A percentile compares a stretch with the other conserved stretches of the same genome.
phyloP scores from a whole-genome alignment of 2,888 invertebrate species.

The Osmoderma eremita region DNA sequence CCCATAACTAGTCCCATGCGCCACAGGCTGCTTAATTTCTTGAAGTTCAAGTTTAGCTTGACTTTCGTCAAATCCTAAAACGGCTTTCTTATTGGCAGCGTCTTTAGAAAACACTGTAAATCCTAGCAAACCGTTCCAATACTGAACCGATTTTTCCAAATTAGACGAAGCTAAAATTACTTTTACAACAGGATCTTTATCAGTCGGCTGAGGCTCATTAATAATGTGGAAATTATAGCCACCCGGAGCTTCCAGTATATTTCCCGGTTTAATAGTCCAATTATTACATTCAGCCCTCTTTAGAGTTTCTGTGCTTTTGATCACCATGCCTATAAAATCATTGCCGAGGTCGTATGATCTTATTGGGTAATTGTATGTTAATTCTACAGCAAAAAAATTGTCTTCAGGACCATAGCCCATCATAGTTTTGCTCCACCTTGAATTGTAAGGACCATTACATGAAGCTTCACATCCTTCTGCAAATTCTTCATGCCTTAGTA shows the following conservation, averaged over 20 bases:
- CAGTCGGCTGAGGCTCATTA: slow-evolving; percentile 74
- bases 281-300: slow-evolving; percentile 75
- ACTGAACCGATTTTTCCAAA: slow-evolving; percentile 78
- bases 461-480: slow-evolving; percentile 95
- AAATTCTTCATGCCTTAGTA: slow-evolving; percentile 97
- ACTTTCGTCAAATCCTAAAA: slow-evolving; percentile 76
- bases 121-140: slow-evolving; percentile 84
- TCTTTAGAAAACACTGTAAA: slow-evolving; percentile 75
- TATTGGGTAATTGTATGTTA: slow-evolving; percentile 97
- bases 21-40: slow-evolving; percentile 74
- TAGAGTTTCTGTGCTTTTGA: slow-evolving; percentile 81
- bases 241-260: slow-evolving; percentile 85
- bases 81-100: slow-evolving; percentile 67
- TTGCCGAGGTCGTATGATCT: slow-evolving; percentile 88
- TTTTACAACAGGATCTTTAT: slow-evolving; percentile 81
- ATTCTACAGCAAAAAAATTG: slow-evolving; percentile 92
- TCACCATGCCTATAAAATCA: slow-evolving; percentile 88
- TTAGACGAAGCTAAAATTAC: slow-evolving; percentile 83
- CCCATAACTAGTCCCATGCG: slow-evolving; percentile 92
- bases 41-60: slow-evolving; percentile 83
- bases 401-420: slow-evolving; percentile 97
- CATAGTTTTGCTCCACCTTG: slow-evolving; percentile 99
- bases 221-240: slow-evolving; percentile 89
- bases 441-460: slow-evolving; percentile 97
- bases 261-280: slow-evolving; percentile 77